Evolutionary conservation across 2,113 vertebrate genomes (phyloP), one percentile per base, ranked within the genome.

Genomic region (Neodon shergylaensis): DNA sequence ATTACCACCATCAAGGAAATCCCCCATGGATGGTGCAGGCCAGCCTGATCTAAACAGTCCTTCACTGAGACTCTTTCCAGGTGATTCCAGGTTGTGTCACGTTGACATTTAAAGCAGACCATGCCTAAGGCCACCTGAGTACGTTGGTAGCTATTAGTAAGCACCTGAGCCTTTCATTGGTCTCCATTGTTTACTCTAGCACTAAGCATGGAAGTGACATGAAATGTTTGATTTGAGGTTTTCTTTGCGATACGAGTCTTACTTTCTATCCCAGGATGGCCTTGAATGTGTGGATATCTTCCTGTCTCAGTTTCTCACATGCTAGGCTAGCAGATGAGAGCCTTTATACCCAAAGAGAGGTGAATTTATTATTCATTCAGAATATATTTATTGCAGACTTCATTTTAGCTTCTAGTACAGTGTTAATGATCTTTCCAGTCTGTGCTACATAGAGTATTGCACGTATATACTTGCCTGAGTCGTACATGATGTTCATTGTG

Each of bases 121-220:
- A 11, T 31, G 16, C 5, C 26, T 21, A 0, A 17, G 1, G 9
- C 28, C 14, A 1, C 9, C 1, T 2, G 24, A 68, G 70, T 36
- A 44, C 33, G n/a, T 92, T 21, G 13, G 21, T 22, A 36, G 42
- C 63, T 24, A 24, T 68, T 68, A 14, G 17, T 10, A 28, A 12
- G 54, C 7, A 1, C 14, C 10, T 33, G 7, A 36, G 13, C 47
- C 63, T 54, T 78, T 24, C 26, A 28, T 42, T 72, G n/a, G 17
- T 47, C 42, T 31, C 19, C 79, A 42, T 17, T 61, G n/a, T 42
- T 83, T 82, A 77, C 19, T 91, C 7, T 52, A n/a, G 66, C 36
- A 26, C 70, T 54, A 42, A 87, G 49, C n/a, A 42, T 22, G 31
- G 63, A 22, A 36, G 2, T 5, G 33, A 26, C 42, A 54, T 61